phyloP scores from a whole-genome alignment of 2,113 vertebrate genomes.

The Pica pica region DNA sequence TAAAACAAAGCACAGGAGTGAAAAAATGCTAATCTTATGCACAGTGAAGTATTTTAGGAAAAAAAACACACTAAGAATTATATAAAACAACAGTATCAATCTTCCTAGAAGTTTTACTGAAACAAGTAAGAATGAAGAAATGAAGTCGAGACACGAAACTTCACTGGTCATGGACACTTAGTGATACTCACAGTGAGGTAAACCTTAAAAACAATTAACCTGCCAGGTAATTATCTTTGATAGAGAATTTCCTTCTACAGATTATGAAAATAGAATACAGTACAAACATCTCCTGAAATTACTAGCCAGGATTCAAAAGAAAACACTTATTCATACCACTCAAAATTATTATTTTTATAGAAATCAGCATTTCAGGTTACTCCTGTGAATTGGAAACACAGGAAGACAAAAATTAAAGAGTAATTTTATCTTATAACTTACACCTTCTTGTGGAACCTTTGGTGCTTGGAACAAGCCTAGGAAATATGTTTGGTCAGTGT shows the following conservation, averaged over 20 bases:
- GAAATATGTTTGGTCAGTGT: not conserved
- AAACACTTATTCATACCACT: not conserved
- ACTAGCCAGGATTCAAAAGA: not conserved
- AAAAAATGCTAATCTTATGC: not conserved
- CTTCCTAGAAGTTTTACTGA: not conserved
- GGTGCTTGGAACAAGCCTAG: not conserved
- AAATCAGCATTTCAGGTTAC: not conserved
- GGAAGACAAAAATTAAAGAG: not conserved
- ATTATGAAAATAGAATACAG: not conserved
- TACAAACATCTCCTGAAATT: not conserved
- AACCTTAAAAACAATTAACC: not conserved
- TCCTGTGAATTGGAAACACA: not conserved
- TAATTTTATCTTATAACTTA: not conserved
- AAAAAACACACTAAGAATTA: not conserved
- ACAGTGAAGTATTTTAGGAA: not conserved
- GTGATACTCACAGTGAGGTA: not conserved
- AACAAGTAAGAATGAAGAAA: not conserved
- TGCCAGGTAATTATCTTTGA: not conserved
- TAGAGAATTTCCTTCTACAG: not conserved
- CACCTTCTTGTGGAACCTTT: not conserved
- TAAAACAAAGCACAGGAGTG: conserved; percentile 39
- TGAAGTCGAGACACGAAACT: not conserved
- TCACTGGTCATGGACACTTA: not conserved
- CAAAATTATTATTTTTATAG: not conserved
- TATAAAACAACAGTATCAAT: not conserved